A percentile compares a stretch with the other conserved stretches of the same genome.
phyloP scores from a whole-genome alignment of 2,797 vertebrate genomes.

The Poeciliopsis paucimaculata region DNA sequence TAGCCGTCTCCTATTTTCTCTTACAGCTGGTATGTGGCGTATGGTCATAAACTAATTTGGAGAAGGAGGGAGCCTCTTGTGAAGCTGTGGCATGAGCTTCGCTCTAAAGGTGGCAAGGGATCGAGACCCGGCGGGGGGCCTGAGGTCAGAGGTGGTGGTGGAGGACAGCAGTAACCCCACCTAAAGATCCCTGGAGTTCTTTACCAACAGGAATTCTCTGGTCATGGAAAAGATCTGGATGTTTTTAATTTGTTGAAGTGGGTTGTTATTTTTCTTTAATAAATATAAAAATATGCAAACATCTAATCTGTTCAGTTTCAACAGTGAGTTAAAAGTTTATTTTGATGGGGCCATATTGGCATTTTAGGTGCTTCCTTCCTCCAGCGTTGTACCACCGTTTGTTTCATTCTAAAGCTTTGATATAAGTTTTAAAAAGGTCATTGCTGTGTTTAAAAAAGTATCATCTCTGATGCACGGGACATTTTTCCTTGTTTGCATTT shows the following conservation, averaged over 20 bases:
- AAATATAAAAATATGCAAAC: slow-evolving; percentile 10
- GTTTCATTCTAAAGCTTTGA: background rate
- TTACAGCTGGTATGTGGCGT: slow-evolving; percentile 87
- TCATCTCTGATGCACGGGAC: background rate
- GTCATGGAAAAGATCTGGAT: slow-evolving; percentile 33
- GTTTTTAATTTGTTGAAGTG: slow-evolving; percentile 12
- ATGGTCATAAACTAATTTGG: slow-evolving; percentile 90
- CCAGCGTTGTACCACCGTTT: background rate
- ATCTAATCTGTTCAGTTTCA: slow-evolving; percentile 4
- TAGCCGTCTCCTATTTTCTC: background rate
- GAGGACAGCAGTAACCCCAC: slow-evolving; percentile 36
- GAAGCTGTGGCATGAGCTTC: slow-evolving; percentile 90
- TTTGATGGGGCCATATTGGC: background rate
- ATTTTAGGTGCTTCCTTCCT: background rate
- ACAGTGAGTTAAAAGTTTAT: background rate
- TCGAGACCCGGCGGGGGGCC: background rate
- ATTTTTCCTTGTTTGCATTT: background rate
- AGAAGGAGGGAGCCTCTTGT: slow-evolving; percentile 90
- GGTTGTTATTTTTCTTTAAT: slow-evolving; percentile 23
- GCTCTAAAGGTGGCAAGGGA: slow-evolving; percentile 67
- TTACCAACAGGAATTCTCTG: slow-evolving; percentile 10
- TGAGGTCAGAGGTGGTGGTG: background rate
- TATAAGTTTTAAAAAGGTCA: background rate
- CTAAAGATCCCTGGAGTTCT: background rate
- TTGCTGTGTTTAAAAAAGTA: background rate